Percentiles rank a stretch among this genome's conserved stretches.
Evolutionary conservation across 2,888 invertebrate genomes (phyloP).

Genomic region (Cantharis nigra): DNA sequence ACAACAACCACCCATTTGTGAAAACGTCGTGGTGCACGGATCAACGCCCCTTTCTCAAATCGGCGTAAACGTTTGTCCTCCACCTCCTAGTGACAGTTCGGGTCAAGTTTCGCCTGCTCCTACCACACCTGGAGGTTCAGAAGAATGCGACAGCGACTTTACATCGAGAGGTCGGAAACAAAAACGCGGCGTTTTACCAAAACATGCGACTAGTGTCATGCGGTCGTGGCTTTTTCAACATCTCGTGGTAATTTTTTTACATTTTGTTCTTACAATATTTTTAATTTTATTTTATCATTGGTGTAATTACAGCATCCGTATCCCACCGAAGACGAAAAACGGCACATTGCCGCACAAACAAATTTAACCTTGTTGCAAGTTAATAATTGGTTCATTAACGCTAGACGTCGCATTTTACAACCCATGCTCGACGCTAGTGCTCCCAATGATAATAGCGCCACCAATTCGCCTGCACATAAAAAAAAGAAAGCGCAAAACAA

Average conservation of each 20-base stretch:
- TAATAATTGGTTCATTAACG: constrained; percentile 95
- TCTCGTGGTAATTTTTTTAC: constrained; percentile 74
- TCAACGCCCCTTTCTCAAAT: constrained; percentile 88
- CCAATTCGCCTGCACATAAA: constrained; percentile 46
- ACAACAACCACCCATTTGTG: constrained; percentile 55
- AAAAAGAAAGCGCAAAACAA: constrained; percentile 65
- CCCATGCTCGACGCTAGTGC: constrained; percentile 85
- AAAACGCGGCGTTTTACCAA: constrained; percentile 90
- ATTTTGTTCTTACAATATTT: not conserved
- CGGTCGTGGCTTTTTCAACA: constrained; percentile 96
- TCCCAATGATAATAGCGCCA: constrained; percentile 43
- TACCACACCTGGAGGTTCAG: constrained; percentile 63
- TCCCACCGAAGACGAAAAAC: constrained; percentile 93
- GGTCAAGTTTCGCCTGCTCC: constrained; percentile 65
- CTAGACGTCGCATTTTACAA: constrained; percentile 85
- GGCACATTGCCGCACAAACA: constrained; percentile 86
- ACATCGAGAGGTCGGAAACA: constrained; percentile 62
- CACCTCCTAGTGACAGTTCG: constrained; percentile 60
- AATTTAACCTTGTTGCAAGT: constrained; percentile 87
- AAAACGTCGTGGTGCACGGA: constrained; percentile 70
- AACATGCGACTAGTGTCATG: constrained; percentile 96
- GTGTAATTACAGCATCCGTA: constrained; percentile 79
- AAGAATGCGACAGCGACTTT: constrained; percentile 61
- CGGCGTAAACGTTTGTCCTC: constrained; percentile 71
- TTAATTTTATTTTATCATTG: not conserved